Evolutionary conservation across 2,797 vertebrate species (phyloP).

Genomic region (Denticeps clupeoides): DNA sequence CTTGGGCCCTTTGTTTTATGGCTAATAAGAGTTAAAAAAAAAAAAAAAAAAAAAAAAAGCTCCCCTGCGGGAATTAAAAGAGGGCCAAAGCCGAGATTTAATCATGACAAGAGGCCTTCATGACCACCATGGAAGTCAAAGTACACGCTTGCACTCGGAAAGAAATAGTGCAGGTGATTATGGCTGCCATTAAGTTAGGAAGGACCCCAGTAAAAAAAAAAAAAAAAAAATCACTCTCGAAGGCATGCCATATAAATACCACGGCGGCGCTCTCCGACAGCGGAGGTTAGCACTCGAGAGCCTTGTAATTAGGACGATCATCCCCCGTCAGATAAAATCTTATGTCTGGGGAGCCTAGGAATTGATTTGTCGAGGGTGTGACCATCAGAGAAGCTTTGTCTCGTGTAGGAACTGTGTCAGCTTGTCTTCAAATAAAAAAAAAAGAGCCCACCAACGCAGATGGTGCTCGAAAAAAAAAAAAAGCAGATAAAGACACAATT

Average conservation of each 20-base stretch:
- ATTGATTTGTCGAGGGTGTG: conserved; percentile 36
- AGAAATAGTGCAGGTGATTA: conserved; percentile 20
- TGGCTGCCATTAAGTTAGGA: conserved; percentile 28
- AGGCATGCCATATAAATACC: conserved; percentile 18
- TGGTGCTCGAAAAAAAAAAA: not conserved
- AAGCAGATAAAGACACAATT: not conserved
- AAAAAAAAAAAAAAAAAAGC: not conserved
- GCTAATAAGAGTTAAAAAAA: not conserved
- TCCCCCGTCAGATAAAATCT: conserved; percentile 48
- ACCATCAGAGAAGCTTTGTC: conserved; percentile 44
- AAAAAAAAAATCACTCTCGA: conserved; percentile 17
- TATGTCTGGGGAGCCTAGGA: conserved; percentile 34
- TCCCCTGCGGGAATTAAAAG: not conserved
- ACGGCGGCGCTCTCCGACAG: conserved; percentile 11
- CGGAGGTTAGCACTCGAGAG: conserved; percentile 20
- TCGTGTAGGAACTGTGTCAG: no score
- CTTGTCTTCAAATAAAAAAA: no score
- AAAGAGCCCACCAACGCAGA: not conserved
- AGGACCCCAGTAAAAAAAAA: not conserved
- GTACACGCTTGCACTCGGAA: conserved; percentile 11
- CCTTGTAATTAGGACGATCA: conserved; percentile 46
- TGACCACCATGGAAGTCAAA: conserved; percentile 22
- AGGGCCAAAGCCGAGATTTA: conserved; percentile 10
- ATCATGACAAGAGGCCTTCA: conserved; percentile 41
- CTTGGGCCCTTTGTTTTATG: conserved; percentile 4